Evolutionary conservation across 2,888 invertebrate species (phyloP).

Genomic region (Ectemnius cavifrons): DNA sequence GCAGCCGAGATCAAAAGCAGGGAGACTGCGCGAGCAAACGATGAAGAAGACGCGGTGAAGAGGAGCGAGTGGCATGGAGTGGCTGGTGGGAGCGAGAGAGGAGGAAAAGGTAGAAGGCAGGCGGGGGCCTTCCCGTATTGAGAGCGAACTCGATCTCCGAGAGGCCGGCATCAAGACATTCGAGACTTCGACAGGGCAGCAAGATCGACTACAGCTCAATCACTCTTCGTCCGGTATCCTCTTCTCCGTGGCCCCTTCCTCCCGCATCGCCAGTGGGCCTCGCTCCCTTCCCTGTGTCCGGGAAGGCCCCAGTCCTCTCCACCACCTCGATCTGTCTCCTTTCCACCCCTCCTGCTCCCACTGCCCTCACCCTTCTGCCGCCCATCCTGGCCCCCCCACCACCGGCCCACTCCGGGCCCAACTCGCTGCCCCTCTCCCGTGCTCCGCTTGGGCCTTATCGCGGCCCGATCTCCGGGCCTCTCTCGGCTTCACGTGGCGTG

Average conservation of each 20-base stretch:
- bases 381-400: slow-evolving; percentile 15
- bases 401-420: slow-evolving; percentile 35
- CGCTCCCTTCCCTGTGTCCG: slow-evolving; percentile 25
- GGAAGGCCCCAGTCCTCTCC: slow-evolving; percentile 23
- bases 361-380: slow-evolving; percentile 7
- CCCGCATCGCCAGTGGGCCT: slow-evolving; percentile 30
- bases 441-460: slow-evolving; percentile 60
- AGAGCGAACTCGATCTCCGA: slow-evolving; percentile 71
- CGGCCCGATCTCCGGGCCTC: slow-evolving; percentile 65
- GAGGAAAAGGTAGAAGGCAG: slow-evolving; percentile 20
- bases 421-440: slow-evolving; percentile 33
- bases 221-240: slow-evolving; percentile 75
- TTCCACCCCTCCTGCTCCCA: slow-evolving; percentile 5
- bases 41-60: slow-evolving; percentile 23
- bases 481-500: slow-evolving; percentile 74
- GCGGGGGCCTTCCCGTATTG: slow-evolving; percentile 55
- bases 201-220: slow-evolving; percentile 77
- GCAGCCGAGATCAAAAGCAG: slow-evolving; percentile 13
- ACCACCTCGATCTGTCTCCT: not conserved
- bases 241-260: slow-evolving; percentile 45
- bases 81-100: slow-evolving; percentile 13
- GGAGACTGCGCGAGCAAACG: slow-evolving; percentile 5
- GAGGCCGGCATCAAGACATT: slow-evolving; percentile 74
- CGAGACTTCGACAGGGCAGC: slow-evolving; percentile 73
- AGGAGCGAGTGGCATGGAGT: slow-evolving; percentile 20